Evolutionary conservation across 2,888 invertebrate genomes (phyloP).

Genomic region (Xestoiulus laeticollis): DNA sequence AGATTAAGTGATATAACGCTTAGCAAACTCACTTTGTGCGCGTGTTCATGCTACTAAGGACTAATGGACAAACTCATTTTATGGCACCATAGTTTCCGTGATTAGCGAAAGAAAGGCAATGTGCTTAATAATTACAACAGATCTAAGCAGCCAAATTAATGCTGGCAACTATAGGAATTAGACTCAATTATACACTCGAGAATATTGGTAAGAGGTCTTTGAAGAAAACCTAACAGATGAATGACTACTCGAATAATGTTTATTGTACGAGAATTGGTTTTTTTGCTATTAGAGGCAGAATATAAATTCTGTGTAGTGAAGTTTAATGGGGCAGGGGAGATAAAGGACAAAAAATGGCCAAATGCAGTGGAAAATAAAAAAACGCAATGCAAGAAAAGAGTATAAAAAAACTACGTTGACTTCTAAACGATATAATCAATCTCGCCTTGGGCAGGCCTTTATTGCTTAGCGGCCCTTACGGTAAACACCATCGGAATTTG

Average conservation of each 20-base stretch:
- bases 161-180: not conserved
- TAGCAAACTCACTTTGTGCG: not conserved
- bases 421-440: not conserved
- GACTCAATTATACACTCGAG: not conserved
- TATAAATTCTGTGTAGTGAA: not conserved
- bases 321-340: not conserved
- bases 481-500: not conserved
- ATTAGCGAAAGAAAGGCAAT: not conserved
- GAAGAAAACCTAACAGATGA: not conserved
- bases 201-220: not conserved
- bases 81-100: not conserved
- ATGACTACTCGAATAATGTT: not conserved
- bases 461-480: not conserved
- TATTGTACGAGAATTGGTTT: not conserved
- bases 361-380: not conserved
- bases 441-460: not conserved
- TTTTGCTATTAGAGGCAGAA: slow-evolving; percentile 1
- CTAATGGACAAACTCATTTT: not conserved
- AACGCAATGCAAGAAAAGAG: not conserved
- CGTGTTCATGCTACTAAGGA: not conserved
- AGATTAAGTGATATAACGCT: not conserved
- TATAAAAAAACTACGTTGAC: not conserved
- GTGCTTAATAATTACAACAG: not conserved
- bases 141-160: not conserved
- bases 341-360: not conserved